Evolutionary conservation across 2,113 vertebrate species (phyloP).

Genomic region (Pelobates fuscus): DNA sequence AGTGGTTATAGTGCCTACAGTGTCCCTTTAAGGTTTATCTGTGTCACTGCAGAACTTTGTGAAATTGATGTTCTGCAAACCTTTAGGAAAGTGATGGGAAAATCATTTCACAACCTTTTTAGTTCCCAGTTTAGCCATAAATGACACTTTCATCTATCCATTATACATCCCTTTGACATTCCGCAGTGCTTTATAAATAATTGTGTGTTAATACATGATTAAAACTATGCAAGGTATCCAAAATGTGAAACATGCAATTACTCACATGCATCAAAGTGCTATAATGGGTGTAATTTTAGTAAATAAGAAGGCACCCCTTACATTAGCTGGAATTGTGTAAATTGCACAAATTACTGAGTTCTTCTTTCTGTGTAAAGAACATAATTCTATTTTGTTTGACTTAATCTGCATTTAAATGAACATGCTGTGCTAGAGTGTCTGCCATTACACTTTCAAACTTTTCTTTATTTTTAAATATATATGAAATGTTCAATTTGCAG

Average conservation of each 20-base stretch:
- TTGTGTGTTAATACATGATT: too few relatives aligned
- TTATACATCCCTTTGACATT: too few relatives aligned
- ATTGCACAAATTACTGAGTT: not conserved
- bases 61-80: too few relatives aligned
- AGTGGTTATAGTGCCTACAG: too few relatives aligned
- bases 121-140: too few relatives aligned
- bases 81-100: too few relatives aligned
- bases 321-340: constrained; percentile 3
- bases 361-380: constrained; percentile 15
- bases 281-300: not conserved
- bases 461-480: constrained; percentile 21
- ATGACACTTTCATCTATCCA: too few relatives aligned
- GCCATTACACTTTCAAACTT: constrained; percentile 6
- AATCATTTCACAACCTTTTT: too few relatives aligned
- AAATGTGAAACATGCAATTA: not conserved
- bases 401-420: constrained; percentile 25
- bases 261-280: not conserved
- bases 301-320: not conserved
- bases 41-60: too few relatives aligned
- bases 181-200: too few relatives aligned
- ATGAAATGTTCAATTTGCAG: constrained; percentile 40
- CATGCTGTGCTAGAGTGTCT: constrained; percentile 18
- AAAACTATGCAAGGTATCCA: too few relatives aligned
- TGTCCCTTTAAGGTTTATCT: too few relatives aligned
- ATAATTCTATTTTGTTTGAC: constrained; percentile 23